A percentile compares a stretch with the other conserved stretches of the same genome.
Conservation (phyloP, 1,140 invertebrate genomes). For the Bombus turneri region DNA sequence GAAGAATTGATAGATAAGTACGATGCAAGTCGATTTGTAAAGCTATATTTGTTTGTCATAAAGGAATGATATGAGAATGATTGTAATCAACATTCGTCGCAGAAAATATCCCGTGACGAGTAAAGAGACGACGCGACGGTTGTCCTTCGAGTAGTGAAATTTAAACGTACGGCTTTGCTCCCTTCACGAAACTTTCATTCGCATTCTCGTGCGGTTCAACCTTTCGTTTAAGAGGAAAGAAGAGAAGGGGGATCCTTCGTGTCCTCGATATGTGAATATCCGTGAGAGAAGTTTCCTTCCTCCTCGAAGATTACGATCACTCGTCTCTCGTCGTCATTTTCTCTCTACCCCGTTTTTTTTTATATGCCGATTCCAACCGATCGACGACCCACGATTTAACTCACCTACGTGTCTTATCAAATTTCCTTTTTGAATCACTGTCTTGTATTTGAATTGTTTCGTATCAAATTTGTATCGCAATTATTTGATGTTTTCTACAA, state of each 20-base stretch:
- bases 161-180: conserved; percentile 61
- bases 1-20: neutral
- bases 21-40: neutral
- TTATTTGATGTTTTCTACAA: too few relatives aligned
- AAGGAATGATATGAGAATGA: neutral
- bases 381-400: neutral
- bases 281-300: conserved; percentile 57
- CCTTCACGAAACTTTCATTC: conserved; percentile 73
- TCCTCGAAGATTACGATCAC: conserved; percentile 25
- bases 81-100: neutral
- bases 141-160: conserved; percentile 66
- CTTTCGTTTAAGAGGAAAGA: conserved; percentile 61
- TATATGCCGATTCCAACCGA: neutral
- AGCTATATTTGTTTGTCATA: too few relatives aligned
- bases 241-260: conserved; percentile 34
- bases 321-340: conserved; percentile 42
- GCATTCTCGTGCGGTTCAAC: conserved; percentile 64
- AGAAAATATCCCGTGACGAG: neutral
- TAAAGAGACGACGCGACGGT: neutral
- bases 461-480: too few relatives aligned
- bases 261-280: conserved; percentile 63
- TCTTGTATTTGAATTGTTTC: too few relatives aligned
- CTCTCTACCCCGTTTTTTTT: neutral
- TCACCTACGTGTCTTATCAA: neutral
- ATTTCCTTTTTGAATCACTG: neutral